Evolutionary conservation across 2,113 vertebrate species (phyloP).

Genomic region (Platysternon megacephalum): DNA sequence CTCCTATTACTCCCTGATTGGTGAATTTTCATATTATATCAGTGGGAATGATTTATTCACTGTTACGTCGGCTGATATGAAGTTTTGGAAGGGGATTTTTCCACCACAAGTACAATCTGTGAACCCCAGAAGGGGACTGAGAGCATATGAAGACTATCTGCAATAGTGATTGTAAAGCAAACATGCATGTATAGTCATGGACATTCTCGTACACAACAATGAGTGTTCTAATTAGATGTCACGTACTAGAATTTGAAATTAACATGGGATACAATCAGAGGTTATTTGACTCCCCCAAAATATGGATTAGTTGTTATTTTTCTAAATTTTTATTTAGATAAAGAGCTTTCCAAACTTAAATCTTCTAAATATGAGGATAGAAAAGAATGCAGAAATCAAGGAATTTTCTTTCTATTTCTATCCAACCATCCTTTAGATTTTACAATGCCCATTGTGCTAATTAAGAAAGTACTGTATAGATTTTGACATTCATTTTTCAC

Average conservation of each 20-base stretch:
- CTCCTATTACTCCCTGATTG: no score
- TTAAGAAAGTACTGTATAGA: background rate
- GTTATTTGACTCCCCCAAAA: background rate
- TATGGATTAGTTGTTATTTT: background rate
- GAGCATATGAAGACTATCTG: background rate
- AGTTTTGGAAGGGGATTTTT: background rate
- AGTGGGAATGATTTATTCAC: background rate
- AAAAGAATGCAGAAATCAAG: background rate
- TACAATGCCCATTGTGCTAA: background rate
- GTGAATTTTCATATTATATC: background rate
- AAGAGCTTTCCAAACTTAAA: fast-evolving
- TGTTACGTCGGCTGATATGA: fast-evolving
- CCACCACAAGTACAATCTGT: background rate
- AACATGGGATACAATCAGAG: no score
- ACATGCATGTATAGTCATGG: no score
- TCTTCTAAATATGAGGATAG: background rate
- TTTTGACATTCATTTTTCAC: background rate
- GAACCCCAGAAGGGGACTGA: background rate
- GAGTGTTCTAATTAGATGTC: no score
- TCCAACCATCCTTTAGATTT: background rate
- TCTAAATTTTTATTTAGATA: background rate
- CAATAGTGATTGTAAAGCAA: background rate
- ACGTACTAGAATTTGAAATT: no score
- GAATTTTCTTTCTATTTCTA: background rate
- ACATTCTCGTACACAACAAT: no score